Evolutionary conservation across 2,113 vertebrate species (phyloP).

Genomic region (Geothlypis trichas): DNA sequence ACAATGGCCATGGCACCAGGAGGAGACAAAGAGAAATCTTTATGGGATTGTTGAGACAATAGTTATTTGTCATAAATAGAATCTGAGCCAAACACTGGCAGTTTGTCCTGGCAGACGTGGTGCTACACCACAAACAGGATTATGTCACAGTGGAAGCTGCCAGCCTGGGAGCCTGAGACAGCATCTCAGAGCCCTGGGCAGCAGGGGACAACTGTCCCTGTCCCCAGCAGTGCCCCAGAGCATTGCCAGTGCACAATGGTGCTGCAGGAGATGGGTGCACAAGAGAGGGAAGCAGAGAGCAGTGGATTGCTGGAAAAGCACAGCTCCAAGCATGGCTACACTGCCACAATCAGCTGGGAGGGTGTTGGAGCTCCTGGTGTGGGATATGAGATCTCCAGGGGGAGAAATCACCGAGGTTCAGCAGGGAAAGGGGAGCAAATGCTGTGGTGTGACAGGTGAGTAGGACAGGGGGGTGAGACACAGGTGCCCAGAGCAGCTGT

Average conservation of each 20-base stretch:
- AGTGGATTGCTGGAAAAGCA: background rate
- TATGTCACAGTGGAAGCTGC: background rate
- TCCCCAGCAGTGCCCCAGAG: accelerated
- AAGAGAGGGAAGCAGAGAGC: background rate
- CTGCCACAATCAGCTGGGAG: accelerated
- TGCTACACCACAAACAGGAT: background rate
- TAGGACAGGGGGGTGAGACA: background rate
- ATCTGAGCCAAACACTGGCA: background rate
- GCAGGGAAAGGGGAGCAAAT: background rate
- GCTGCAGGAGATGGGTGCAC: background rate
- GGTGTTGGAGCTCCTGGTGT: background rate
- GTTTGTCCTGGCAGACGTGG: constrained; percentile 37
- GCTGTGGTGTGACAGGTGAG: background rate
- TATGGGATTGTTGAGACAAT: background rate
- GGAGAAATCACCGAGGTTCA: accelerated
- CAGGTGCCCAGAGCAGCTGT: background rate
- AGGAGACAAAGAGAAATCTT: background rate
- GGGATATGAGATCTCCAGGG: background rate
- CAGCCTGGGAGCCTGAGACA: background rate
- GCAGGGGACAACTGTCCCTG: background rate
- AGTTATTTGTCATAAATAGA: constrained; percentile 32
- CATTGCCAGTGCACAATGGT: background rate
- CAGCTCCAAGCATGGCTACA: accelerated
- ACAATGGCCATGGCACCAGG: background rate
- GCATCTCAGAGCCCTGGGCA: background rate